A percentile compares a stretch with the other conserved stretches of the same genome.
Conservation (phyloP, 2,888 invertebrate genomes). For the Argyresthia goedartella region DNA sequence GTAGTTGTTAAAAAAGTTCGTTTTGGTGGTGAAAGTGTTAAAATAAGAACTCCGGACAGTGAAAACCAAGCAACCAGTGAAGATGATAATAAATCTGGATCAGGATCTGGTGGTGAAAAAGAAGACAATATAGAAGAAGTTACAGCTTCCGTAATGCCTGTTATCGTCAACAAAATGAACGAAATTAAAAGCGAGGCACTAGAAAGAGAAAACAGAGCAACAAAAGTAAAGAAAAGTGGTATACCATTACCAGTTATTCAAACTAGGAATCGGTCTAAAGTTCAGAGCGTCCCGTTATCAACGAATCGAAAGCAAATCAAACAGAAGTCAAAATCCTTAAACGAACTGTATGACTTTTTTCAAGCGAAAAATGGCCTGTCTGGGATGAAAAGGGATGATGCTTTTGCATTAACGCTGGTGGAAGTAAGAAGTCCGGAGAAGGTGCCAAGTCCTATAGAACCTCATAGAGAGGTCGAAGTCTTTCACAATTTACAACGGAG, state of each 20-base stretch:
- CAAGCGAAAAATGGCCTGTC: conserved; percentile 40
- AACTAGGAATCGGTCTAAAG: conserved; percentile 22
- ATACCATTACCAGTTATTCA: conserved; percentile 55
- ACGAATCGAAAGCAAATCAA: conserved; percentile 38
- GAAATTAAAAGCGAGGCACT: conserved; percentile 42
- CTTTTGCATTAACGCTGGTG: conserved; percentile 43
- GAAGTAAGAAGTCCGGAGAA: conserved; percentile 50
- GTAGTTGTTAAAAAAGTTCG: conserved; percentile 78
- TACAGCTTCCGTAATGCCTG: conserved; percentile 27
- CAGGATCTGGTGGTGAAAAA: conserved; percentile 5
- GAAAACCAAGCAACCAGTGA: conserved; percentile 76
- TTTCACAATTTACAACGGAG: conserved; percentile 78
- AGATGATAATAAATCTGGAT: conserved; percentile 39
- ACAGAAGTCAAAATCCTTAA: conserved; percentile 59
- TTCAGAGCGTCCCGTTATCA: not conserved
- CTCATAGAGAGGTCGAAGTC: conserved; percentile 76
- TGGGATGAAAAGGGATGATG: conserved; percentile 33
- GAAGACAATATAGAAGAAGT: conserved; percentile 29
- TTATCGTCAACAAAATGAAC: conserved; percentile 36
- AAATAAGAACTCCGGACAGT: conserved; percentile 88
- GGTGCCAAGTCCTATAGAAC: conserved; percentile 60
- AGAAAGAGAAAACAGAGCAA: conserved; percentile 27
- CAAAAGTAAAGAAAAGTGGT: conserved; percentile 40
- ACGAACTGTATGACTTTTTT: conserved; percentile 61
- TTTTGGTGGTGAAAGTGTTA: conserved; percentile 89